A percentile compares a stretch with the other conserved stretches of the same genome.
Evolutionary conservation across 30 jellyfish, hydroid and myxozoan genomes (phyloP).

Genomic region (Mastigias papua): DNA sequence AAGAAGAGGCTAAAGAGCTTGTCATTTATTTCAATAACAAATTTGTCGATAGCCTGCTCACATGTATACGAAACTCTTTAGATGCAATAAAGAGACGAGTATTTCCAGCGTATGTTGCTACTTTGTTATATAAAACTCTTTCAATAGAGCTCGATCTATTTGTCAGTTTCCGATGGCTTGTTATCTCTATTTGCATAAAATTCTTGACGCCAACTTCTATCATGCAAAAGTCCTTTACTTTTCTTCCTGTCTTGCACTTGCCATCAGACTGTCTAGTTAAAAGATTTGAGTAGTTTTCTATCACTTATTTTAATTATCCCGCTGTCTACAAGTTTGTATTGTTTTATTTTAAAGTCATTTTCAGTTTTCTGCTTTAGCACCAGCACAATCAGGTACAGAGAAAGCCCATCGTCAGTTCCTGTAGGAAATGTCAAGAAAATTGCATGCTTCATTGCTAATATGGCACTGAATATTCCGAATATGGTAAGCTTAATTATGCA

Average conservation of each 20-base stretch:
- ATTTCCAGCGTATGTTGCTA: constrained; percentile 87
- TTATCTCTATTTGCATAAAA: too few species aligned
- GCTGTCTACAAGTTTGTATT: too few species aligned
- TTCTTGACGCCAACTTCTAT: too few species aligned
- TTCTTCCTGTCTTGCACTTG: too few species aligned
- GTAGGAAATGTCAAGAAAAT: constrained; percentile 2
- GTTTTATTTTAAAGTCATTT: too few species aligned
- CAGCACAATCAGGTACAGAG: constrained; percentile 69
- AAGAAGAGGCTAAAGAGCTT: constrained; percentile 90
- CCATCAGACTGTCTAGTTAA: too few species aligned
- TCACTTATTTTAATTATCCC: too few species aligned
- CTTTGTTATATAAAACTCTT: too few species aligned
- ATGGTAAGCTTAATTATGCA: constrained; percentile 79
- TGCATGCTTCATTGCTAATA: constrained; percentile 89
- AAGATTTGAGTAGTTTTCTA: too few species aligned
- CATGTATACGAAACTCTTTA: constrained; percentile 86
- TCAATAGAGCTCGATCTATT: too few species aligned
- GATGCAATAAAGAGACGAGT: constrained; percentile 90
- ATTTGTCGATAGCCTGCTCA: constrained; percentile 84
- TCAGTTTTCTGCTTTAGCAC: constrained; percentile 60
- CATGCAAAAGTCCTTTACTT: too few species aligned
- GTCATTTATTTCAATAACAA: constrained; percentile 73
- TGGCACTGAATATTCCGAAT: constrained; percentile 89
- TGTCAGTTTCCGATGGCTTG: too few species aligned
- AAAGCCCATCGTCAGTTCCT: background rate